Conservation (phyloP, 53 echinoderm and acorn worm genomes). For the Crossaster papposus region DNA sequence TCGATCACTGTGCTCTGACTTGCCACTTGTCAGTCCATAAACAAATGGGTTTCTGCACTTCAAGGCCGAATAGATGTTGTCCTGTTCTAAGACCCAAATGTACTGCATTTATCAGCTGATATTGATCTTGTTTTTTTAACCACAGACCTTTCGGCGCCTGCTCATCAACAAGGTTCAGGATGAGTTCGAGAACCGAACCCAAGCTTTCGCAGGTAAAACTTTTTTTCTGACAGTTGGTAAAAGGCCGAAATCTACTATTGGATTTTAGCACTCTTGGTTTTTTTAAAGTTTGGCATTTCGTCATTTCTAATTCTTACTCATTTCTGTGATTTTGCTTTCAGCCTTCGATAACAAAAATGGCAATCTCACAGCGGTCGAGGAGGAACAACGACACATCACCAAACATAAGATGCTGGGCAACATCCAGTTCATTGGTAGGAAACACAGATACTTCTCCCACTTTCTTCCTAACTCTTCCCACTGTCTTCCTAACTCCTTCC, state of each 20-base stretch:
- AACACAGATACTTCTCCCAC: too few relatives aligned
- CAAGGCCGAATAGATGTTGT: too few relatives aligned
- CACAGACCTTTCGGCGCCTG: conserved; percentile 95
- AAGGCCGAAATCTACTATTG: neutral
- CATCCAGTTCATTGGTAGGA: conserved; percentile 96
- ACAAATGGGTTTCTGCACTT: too few relatives aligned
- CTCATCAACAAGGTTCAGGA: conserved; percentile 98
- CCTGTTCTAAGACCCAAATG: too few relatives aligned
- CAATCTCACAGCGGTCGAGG: conserved; percentile 82
- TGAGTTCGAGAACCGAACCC: conserved; percentile 97
- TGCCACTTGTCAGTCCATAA: too few relatives aligned
- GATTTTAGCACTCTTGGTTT: too few relatives aligned
- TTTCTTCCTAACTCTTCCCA: too few relatives aligned
- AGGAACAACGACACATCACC: conserved; percentile 90
- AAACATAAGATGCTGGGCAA: conserved; percentile 99
- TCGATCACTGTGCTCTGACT: too few relatives aligned
- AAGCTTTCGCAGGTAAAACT: conserved; percentile 91
- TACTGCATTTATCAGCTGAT: too few relatives aligned
- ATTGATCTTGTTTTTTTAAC: conserved; percentile 1
- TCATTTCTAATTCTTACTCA: too few relatives aligned
- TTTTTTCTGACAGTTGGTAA: too few relatives aligned
- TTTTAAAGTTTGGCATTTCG: neutral
- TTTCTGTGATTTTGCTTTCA: conserved; percentile 26
- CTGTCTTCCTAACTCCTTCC: too few relatives aligned
- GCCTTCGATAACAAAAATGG: conserved; percentile 91